A percentile compares a stretch with the other conserved stretches of the same genome.
These are phyloP conservation scores for Chirona hameri DNA, from an alignment of 2,888 invertebrate species.

Conservation along the genomic window DNA sequence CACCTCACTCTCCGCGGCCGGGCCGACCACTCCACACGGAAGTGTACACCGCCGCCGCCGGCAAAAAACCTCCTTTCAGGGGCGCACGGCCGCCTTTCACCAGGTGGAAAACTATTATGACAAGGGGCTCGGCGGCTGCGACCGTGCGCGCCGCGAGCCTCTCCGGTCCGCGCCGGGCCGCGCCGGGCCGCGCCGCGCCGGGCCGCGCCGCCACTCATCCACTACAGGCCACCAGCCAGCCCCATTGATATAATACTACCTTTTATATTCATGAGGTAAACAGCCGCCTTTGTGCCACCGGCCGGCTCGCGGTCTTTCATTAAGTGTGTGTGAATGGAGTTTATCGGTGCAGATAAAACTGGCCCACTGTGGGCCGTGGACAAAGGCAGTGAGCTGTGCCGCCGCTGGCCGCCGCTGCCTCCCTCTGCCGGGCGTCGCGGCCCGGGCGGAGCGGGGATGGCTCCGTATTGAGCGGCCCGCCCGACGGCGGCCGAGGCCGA, in stretches of 20 bases:
- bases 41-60: constrained; percentile 2
- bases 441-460: no score
- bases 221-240: not conserved
- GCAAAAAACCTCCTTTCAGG: constrained; percentile 7
- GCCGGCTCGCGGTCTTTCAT: constrained; percentile 25
- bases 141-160: not conserved
- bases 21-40: not conserved
- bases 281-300: constrained; percentile 1
- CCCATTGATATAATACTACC: constrained; percentile 14
- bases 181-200: not conserved
- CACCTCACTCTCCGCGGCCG: not conserved
- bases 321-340: constrained; percentile 26
- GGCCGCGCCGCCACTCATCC: not conserved
- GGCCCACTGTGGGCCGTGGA: not conserved
- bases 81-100: constrained; percentile 10
- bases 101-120: constrained; percentile 13
- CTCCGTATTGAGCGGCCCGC: no score
- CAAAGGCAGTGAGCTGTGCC: not conserved
- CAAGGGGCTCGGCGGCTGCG: not conserved
- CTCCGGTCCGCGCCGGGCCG: not conserved
- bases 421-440: not conserved
- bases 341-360: constrained; percentile 13
- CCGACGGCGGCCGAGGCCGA: no score
- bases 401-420: not conserved
- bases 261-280: constrained; percentile 29